Base-by-base conservation (phyloP, 1,140 invertebrate species). In the Ceratosolen solmsi region DNA sequence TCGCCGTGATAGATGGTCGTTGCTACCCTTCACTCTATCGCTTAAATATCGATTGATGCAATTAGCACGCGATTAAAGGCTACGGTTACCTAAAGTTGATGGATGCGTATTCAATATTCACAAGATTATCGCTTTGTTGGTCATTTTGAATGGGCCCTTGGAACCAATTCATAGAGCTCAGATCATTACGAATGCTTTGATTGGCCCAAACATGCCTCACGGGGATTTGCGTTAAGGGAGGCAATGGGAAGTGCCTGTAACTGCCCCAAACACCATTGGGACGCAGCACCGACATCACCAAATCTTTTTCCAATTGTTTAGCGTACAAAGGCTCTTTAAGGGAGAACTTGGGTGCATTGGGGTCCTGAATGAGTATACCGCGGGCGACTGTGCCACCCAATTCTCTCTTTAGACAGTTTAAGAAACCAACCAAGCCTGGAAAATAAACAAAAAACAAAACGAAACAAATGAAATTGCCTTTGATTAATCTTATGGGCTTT, bases 151-250 rank as follows among this genome's bases (percentile, higher is more conserved):
- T 88, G 25, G 93, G 92, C 76, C 94, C 95, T 89, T 96, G 92
- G 1, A 98, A 91, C 98, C 98, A 99, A 20, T 90, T 93, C 1
- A 99, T 88, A 51, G 96, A 96, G 0, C 95, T 96, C 27, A 99
- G 90, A 89, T 99, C 98, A 72, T 97, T 97, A 84, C 95, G 93
- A 11, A 95, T 94, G 2, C 93, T 84, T 0, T 96, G 94, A 89
- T 98, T 97, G 0, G 95, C 94, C 88, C 94, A 97, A 0, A 94
- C 95, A 91, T 98, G 95, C 73, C 93, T 87, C 0, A 91, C 91
- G 51, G 86, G 88, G 15, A 92, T 89, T 5, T 90, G 90, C 56
- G 90, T 83, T 8, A 90, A 58, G 27, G 91, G 89, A 27, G 90
- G 88, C 0, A 95, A 84, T 17, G 92, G 87, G 11, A 95, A 87